A percentile compares a stretch with the other conserved stretches of the same genome.
Conservation (phyloP, 2,888 invertebrate species). For the Chrysodeixis includens region DNA sequence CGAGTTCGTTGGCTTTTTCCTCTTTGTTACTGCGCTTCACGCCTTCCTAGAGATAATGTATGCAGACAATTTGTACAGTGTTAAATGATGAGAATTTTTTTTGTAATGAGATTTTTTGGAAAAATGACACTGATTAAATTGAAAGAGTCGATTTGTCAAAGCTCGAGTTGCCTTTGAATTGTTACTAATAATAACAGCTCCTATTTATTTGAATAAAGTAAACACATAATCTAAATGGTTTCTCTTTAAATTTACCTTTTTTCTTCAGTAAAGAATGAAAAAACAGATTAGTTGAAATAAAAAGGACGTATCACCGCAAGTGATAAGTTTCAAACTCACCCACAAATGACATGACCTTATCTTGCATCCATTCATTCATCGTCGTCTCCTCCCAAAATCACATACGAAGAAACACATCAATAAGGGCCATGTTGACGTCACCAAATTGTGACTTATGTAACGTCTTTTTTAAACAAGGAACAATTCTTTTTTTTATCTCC, state of each 20-base stretch:
- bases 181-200: no score
- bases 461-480: conserved; percentile 52
- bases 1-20: neutral
- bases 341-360: conserved; percentile 4
- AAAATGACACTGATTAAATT: no score
- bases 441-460: conserved; percentile 53
- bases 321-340: conserved; percentile 29
- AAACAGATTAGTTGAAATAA: neutral
- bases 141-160: no score
- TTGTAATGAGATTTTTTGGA: neutral
- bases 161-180: no score
- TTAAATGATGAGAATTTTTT: conserved; percentile 17
- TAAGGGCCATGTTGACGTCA: conserved; percentile 37
- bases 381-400: conserved; percentile 30
- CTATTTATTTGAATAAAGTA: no score
- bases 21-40: conserved; percentile 13
- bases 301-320: neutral
- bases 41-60: conserved; percentile 31
- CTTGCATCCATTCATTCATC: conserved; percentile 26
- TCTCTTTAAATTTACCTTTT: no score
- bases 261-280: no score
- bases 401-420: conserved; percentile 49
- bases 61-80: conserved; percentile 23
- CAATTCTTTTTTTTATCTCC: conserved; percentile 59
- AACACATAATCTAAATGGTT: no score